These are phyloP conservation scores for Trinorchestia longiramus DNA, from an alignment of 1,140 invertebrate genomes.

Conservation along the genomic window DNA sequence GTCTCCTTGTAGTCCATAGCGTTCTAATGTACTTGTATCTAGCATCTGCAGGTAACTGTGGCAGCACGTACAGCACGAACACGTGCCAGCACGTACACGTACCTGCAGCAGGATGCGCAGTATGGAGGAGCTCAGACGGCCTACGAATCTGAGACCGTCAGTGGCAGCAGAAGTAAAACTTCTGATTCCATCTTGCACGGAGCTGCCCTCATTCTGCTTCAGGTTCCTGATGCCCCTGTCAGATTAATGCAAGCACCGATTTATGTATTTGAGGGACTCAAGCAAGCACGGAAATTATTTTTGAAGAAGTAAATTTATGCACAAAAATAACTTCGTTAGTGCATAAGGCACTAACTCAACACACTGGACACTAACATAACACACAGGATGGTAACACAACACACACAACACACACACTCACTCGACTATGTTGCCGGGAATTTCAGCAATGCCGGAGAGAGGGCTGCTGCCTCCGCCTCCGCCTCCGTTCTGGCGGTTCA, in stretches of 20 bases:
- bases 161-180: constrained; percentile 45
- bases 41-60: too few relatives aligned
- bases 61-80: too few relatives aligned
- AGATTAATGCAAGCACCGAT: too few relatives aligned
- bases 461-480: not conserved
- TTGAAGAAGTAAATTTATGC: too few relatives aligned
- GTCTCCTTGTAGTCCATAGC: too few relatives aligned
- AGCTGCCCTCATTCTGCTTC: not conserved
- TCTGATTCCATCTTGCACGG: constrained; percentile 46
- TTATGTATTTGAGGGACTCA: too few relatives aligned
- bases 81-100: not conserved
- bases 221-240: constrained; percentile 4
- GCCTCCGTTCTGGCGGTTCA: not conserved
- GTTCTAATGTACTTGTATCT: too few relatives aligned
- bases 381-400: not conserved
- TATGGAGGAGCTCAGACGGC: constrained; percentile 60
- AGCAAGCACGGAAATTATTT: too few relatives aligned
- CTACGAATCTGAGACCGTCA: constrained; percentile 59
- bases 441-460: not conserved
- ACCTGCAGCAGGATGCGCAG: constrained; percentile 63
- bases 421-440: not conserved
- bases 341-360: too few relatives aligned
- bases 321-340: too few relatives aligned
- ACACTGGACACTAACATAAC: not conserved
- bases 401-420: not conserved